Evolutionary conservation across 1,140 invertebrate genomes (phyloP).

Genomic region (Drosophila cardini): DNA sequence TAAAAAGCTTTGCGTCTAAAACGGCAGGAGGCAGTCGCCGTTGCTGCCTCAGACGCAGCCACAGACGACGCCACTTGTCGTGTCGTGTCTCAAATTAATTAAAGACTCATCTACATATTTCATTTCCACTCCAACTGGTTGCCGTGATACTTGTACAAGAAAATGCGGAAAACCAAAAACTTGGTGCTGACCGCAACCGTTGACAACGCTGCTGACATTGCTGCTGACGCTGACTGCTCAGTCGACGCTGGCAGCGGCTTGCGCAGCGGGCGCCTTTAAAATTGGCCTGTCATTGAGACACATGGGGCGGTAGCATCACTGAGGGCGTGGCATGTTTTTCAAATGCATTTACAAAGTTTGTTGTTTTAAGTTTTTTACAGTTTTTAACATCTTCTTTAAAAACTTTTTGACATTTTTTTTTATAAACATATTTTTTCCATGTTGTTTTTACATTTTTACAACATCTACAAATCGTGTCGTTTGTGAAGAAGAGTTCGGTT

Average conservation of each 20-base stretch:
- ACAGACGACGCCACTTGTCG: conserved; percentile 76
- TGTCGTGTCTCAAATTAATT: conserved; percentile 83
- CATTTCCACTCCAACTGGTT: conserved; percentile 82
- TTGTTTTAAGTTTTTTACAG: conserved; percentile 8
- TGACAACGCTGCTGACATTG: conserved; percentile 27
- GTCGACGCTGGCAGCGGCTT: conserved; percentile 11
- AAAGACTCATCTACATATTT: conserved; percentile 84
- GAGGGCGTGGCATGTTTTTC: conserved; percentile 39
- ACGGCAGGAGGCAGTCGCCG: conserved; percentile 69
- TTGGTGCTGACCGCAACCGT: conserved; percentile 44
- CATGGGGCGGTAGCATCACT: conserved; percentile 22
- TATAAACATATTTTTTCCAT: conserved; percentile 64
- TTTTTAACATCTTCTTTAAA: conserved; percentile 59
- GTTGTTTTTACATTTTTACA: conserved; percentile 60
- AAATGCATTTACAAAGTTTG: conserved; percentile 28
- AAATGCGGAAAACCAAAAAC: conserved; percentile 78
- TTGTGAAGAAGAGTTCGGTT: not conserved
- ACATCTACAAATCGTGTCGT: conserved; percentile 35
- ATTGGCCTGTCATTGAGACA: conserved; percentile 75
- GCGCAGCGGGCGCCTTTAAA: conserved; percentile 69
- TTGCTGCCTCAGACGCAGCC: conserved; percentile 34
- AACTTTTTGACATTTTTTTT: conserved; percentile 61
- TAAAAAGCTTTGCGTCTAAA: conserved; percentile 51
- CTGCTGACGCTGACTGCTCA: not conserved
- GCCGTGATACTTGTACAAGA: conserved; percentile 52